Evolutionary conservation across 2,113 vertebrate genomes (phyloP), one percentile per base, ranked within the genome.

Genomic region (Laticauda colubrina): DNA sequence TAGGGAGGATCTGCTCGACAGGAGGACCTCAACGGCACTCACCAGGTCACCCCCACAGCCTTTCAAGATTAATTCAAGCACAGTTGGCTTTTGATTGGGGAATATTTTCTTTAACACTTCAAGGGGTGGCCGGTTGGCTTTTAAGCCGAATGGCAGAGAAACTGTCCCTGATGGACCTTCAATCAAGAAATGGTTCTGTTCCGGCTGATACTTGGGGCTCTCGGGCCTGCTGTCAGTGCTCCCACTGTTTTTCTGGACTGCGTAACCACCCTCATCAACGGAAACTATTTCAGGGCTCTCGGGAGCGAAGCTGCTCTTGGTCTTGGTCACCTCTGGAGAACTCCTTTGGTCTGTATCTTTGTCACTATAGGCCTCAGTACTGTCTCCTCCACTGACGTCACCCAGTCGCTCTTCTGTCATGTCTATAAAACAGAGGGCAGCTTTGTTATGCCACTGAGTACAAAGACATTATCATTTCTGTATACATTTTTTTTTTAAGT

Each of bases 31-130:
- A 48, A 99, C 99, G 18, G 99, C 99, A 18, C 99, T 98, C 93
- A 99, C 99, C 95, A 99, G 97, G 94, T 99, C 99, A 23, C 99
- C 99, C 0, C 99, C 99, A 0, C 99, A 99, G 23, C 99, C 99
- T 92, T 98, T 97, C 85, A 99, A 97, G 95, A 99, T 99, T 92
- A 99, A 94, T 96, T 99, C 99, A n/a, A 99, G 98, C 2, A 99
- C 99, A 0, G 99, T 94, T 0, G 99, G 98, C 96, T 99, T 99
- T 97, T 99, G 99, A 59, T 97, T 97, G 15, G 99, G 99, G 95
- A 99, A 99, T 93, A 99, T 99, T 96, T 99, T 99, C 96, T 99
- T 99, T 86, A 99, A 96, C 87, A 99, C 99, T 87, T 99, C 99
- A 39, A 99, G 97, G 0, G 99, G 99, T 0, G 99, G 99, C 20